Evolutionary conservation across 2,797 vertebrate genomes (phyloP), one percentile per base, ranked within the genome.

Genomic region (Echeneis naucrates): DNA sequence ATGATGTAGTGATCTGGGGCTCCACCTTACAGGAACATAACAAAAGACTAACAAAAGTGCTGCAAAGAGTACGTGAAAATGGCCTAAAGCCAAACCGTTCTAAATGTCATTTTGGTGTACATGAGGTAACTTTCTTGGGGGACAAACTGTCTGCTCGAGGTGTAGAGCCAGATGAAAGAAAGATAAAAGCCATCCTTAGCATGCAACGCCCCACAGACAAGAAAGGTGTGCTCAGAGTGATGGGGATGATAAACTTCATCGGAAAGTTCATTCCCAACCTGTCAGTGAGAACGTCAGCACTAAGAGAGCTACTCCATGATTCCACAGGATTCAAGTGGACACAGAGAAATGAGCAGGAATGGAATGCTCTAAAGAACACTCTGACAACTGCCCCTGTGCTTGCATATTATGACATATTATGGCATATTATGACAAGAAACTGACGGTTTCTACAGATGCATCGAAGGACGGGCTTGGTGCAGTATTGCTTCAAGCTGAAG

Each of bases 181-280:
- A 80, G 16, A 62, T 82, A 1, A 32, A 65, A 30, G 72, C 78
- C 6, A 77, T 73, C 4, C 19, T 47, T 1, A 23, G 24, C 26
- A 84, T 78, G 64, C 60, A 54, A 2, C 30, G n/a, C 4, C 73
- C 69, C 6, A 64, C 30, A 2, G 74, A 71, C 53, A 80, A 66
- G 12, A 72, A 27, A 53, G 75, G 58, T 5, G 50, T 76, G 4
- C 64, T 81, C 2, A 10, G 56, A 13, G 5, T n/a, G n/a, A 61
- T 81, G 61, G 70, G 67, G 0, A 75, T 77, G 62, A 44, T 75
- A 0, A 78, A 83, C 51, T 72, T 74, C 11, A 40, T 83, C 19
- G 70, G 75, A 8, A 84, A 77, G 27, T 75, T 81, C 6, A 75
- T 79, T 27, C 67, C 73, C 2, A 71, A 81, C 13, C 4, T 82